Percentiles rank a stretch among this genome's conserved stretches.
Conservation (phyloP, 2,888 invertebrate genomes). For the Myathropa florea region DNA sequence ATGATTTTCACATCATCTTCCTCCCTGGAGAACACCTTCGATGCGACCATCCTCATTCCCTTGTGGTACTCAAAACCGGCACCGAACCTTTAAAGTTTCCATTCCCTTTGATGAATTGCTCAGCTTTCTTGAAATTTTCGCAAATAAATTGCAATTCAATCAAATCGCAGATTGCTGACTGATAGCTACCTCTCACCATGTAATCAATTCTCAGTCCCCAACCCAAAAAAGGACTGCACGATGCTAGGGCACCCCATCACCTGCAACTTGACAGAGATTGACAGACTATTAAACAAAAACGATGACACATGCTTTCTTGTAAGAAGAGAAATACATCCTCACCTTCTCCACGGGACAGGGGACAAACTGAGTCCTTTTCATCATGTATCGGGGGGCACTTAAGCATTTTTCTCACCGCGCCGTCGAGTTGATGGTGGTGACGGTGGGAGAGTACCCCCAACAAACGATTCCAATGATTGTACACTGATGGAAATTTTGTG, state of each 20-base stretch:
- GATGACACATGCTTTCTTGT: neutral
- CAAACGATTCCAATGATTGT: neutral
- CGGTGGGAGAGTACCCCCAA: neutral
- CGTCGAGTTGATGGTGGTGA: neutral
- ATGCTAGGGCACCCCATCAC: neutral
- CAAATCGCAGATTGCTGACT: neutral
- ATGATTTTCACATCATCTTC: too few species aligned
- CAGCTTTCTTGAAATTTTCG: neutral
- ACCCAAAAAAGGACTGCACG: neutral
- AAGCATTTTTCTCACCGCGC: neutral
- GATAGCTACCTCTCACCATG: neutral
- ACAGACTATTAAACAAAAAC: neutral
- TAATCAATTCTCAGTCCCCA: neutral
- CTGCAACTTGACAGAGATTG: neutral
- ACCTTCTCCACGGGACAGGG: neutral
- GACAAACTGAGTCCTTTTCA: neutral
- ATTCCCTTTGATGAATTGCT: neutral
- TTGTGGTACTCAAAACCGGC: neutral
- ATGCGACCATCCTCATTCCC: too few species aligned
- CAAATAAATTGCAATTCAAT: neutral
- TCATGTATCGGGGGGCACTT: neutral
- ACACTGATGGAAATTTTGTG: neutral
- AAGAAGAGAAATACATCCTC: neutral
- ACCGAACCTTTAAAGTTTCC: neutral
- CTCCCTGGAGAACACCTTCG: too few species aligned